A percentile compares a stretch with the other conserved stretches of the same genome.
Conservation (phyloP, 2,888 invertebrate species). For the Cataglyphis altisquamis region DNA sequence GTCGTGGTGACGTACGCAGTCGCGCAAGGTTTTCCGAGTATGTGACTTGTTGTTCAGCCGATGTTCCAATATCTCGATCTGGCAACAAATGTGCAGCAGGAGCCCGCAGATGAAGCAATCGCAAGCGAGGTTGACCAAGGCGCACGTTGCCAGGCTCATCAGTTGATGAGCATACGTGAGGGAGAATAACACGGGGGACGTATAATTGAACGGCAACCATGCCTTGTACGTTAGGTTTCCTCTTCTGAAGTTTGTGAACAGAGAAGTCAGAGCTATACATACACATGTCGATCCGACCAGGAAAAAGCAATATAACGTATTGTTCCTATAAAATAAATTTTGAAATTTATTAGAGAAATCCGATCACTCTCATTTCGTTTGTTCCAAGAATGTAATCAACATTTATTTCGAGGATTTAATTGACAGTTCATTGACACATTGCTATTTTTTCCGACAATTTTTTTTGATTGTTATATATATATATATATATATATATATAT, state of each 20-base stretch:
- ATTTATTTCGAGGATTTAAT: not conserved
- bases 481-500: no score
- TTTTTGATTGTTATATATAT: not conserved
- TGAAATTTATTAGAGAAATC: not conserved
- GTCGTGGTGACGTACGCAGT: constrained; percentile 56
- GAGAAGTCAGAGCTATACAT: constrained; percentile 52
- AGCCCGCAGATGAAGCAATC: constrained; percentile 75
- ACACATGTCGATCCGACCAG: constrained; percentile 58
- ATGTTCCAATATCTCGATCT: constrained; percentile 74
- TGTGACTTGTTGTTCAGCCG: constrained; percentile 40
- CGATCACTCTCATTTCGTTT: not conserved
- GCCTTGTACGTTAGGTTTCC: constrained; percentile 54
- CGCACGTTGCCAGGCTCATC: constrained; percentile 49
- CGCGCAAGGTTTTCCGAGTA: constrained; percentile 10
- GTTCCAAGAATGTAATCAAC: not conserved
- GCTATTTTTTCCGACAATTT: not conserved
- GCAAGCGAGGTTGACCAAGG: constrained; percentile 71
- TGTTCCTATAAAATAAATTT: constrained; percentile 50
- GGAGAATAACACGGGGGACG: constrained; percentile 36
- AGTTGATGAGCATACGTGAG: constrained; percentile 67
- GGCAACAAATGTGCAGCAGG: constrained; percentile 73
- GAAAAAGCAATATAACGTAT: constrained; percentile 46
- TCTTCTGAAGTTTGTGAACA: constrained; percentile 33
- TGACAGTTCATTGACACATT: not conserved
- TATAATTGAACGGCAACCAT: constrained; percentile 70